Conservation (phyloP, 2,888 invertebrate genomes). For the Lepidocyrtoides sp. region DNA sequence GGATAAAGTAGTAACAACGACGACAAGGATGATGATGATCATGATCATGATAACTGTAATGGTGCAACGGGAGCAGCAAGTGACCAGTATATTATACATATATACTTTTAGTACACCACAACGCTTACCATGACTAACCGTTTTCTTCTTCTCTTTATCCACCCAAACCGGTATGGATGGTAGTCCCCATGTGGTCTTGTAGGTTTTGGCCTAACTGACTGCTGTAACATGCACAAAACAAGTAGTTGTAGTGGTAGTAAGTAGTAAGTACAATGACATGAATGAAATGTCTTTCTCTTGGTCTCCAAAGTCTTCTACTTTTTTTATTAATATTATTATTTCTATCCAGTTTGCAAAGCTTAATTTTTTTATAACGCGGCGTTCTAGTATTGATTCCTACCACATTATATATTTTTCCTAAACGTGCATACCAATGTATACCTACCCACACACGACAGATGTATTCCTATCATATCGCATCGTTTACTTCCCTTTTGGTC, state of each 20-base stretch:
- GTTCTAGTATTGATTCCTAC: background rate
- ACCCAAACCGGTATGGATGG: background rate
- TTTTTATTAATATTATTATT: no score
- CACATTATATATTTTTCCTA: background rate
- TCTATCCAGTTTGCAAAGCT: no score
- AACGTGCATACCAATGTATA: background rate
- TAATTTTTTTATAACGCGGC: no score
- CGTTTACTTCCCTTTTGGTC: background rate
- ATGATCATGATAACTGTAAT: background rate
- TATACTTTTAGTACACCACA: background rate
- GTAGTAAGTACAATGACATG: background rate
- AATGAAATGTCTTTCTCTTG: slow-evolving; percentile 20
- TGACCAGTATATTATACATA: no score
- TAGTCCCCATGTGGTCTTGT: slow-evolving; percentile 43
- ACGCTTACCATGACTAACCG: background rate
- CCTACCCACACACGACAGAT: background rate
- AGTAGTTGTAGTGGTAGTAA: background rate
- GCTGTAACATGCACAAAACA: background rate
- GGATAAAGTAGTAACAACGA: background rate
- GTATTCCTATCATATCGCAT: background rate
- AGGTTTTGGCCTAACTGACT: background rate
- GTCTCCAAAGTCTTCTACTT: no score
- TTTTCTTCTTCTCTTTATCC: background rate
- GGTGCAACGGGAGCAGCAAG: background rate
- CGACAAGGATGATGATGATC: background rate